A percentile compares a stretch with the other conserved stretches of the same genome.
These are phyloP conservation scores for Batillaria attramentaria DNA, from an alignment of 1,140 invertebrate genomes.

Conservation along the genomic window DNA sequence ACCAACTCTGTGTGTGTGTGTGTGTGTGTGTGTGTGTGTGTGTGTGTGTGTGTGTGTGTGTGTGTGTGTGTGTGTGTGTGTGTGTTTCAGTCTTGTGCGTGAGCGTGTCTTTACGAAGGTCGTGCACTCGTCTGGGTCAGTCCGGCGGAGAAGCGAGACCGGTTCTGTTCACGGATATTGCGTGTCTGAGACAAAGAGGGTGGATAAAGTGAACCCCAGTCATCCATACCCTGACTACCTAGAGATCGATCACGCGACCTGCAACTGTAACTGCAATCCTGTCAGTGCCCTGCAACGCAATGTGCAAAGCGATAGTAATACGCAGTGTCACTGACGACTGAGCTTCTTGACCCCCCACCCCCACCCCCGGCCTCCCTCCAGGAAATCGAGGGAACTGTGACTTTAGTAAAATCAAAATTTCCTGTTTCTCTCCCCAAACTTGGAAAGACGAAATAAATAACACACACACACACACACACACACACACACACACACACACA, in stretches of 20 bases:
- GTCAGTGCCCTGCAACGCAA: too few relatives aligned
- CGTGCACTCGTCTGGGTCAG: background rate
- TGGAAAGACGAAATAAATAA: too few relatives aligned
- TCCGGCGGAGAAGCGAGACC: background rate
- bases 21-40: background rate
- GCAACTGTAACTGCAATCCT: too few relatives aligned
- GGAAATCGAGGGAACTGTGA: too few relatives aligned
- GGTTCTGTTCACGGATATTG: too few relatives aligned
- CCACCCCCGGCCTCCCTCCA: background rate
- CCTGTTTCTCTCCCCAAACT: too few relatives aligned
- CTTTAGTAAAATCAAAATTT: too few relatives aligned
- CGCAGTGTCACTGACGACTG: too few relatives aligned
- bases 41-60: conserved; percentile 6
- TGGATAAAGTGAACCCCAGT: background rate
- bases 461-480: background rate
- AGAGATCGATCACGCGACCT: too few relatives aligned
- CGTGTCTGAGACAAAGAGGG: too few relatives aligned
- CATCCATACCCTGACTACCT: too few relatives aligned
- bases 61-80: conserved; percentile 18
- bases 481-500: background rate
- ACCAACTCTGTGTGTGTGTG: background rate
- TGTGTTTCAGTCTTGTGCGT: background rate
- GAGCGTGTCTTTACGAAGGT: background rate
- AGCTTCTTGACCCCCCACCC: background rate
- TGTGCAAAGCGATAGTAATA: too few relatives aligned